phyloP scores from a whole-genome alignment of 2,113 vertebrate species.

The Apodemus sylvaticus region DNA sequence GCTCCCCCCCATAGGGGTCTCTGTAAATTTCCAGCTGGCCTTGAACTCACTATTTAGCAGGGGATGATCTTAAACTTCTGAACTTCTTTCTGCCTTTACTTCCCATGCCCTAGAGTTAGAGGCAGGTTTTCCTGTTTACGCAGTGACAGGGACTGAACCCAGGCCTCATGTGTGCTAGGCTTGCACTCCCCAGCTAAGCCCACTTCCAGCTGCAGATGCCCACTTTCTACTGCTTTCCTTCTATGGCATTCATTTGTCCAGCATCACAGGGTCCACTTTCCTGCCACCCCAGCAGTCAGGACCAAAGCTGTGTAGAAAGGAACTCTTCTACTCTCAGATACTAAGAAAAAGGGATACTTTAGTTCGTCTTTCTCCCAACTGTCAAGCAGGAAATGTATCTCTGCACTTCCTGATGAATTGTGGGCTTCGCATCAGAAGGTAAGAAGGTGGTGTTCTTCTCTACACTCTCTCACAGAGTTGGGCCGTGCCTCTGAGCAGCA shows the following conservation, averaged over 20 bases:
- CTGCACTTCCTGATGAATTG: not conserved
- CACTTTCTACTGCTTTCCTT: not conserved
- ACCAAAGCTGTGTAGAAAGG: not conserved
- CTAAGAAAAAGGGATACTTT: conserved; percentile 29
- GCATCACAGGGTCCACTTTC: not conserved
- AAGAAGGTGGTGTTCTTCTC: not conserved
- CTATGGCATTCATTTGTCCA: not conserved
- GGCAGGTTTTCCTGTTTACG: not conserved
- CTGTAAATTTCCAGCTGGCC: not conserved
- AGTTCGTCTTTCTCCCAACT: conserved; percentile 32
- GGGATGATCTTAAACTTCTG: not conserved
- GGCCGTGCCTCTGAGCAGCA: conserved; percentile 31
- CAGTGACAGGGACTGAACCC: not conserved
- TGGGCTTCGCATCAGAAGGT: not conserved
- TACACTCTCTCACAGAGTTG: not conserved
- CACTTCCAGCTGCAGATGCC: not conserved
- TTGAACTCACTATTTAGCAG: not conserved
- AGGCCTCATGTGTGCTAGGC: not conserved
- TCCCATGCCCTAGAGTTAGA: not conserved
- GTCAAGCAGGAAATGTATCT: conserved; percentile 42
- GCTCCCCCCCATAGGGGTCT: not conserved
- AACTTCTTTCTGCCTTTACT: not conserved
- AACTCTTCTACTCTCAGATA: conserved; percentile 49
- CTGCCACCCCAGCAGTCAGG: not conserved
- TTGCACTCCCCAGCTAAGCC: not conserved